phyloP scores from a whole-genome alignment of 2,797 vertebrate species.

The Pterois miles region DNA sequence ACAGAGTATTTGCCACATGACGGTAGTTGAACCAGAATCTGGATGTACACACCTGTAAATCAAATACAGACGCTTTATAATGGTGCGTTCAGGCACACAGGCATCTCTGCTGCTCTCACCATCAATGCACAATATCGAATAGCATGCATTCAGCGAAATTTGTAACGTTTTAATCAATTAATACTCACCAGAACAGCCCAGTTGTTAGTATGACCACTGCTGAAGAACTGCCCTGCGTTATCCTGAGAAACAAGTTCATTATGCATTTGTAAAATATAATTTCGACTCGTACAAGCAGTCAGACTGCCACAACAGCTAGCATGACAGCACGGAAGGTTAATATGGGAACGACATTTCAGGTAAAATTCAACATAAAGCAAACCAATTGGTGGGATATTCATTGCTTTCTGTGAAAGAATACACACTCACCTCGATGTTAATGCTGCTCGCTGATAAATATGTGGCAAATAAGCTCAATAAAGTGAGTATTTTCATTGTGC shows the following conservation, averaged over 20 bases:
- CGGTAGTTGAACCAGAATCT: constrained; percentile 99
- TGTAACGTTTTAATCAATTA: background rate
- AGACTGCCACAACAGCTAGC: constrained; percentile 20
- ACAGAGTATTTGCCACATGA: constrained; percentile 96
- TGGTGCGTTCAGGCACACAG: background rate
- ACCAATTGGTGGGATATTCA: fast-evolving
- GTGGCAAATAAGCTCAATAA: constrained; percentile 55
- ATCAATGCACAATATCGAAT: background rate
- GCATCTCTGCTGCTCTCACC: background rate
- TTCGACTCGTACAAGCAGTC: background rate
- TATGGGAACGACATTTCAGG: background rate
- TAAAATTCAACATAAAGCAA: background rate
- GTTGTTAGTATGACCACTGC: constrained; percentile 97
- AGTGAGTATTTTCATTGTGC: constrained; percentile 56
- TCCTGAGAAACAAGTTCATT: constrained; percentile 71
- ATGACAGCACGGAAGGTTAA: constrained; percentile 38
- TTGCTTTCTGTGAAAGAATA: fast-evolving
- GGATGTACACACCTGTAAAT: constrained; percentile 93
- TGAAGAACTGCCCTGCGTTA: constrained; percentile 89
- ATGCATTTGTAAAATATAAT: background rate
- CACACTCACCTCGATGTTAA: constrained; percentile 73
- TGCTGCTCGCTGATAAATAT: constrained; percentile 28
- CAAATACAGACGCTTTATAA: background rate
- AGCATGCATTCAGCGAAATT: background rate
- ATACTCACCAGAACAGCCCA: constrained; percentile 96